Conservation (phyloP, 1,140 invertebrate species). For the Zaprionus lachaisei region DNA sequence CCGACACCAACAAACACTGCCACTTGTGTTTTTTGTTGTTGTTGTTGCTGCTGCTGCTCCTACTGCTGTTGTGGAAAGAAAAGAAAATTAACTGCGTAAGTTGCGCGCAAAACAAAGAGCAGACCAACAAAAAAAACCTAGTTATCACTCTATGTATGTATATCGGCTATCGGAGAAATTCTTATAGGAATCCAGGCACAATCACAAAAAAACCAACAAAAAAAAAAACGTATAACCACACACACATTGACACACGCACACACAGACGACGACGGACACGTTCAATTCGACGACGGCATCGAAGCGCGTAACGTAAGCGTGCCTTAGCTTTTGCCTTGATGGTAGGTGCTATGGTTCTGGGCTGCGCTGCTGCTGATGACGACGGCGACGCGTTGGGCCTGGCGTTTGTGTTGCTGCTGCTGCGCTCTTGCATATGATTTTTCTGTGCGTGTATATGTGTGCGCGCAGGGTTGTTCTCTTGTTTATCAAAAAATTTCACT, state of each 20-base stretch:
- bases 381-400: conserved; percentile 44
- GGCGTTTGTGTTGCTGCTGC: conserved; percentile 48
- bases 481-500: conserved; percentile 44
- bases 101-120: conserved; percentile 41
- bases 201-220: conserved; percentile 6
- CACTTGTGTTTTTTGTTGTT: conserved; percentile 49
- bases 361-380: conserved; percentile 25
- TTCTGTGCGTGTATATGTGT: conserved; percentile 26
- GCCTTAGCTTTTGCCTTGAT: conserved; percentile 32
- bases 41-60: conserved; percentile 40
- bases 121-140: conserved; percentile 34
- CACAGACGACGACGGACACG: neutral
- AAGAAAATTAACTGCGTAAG: conserved; percentile 49
- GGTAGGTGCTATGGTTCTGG: conserved; percentile 14
- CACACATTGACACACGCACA: conserved; percentile 19
- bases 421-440: conserved; percentile 53
- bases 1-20: conserved; percentile 55
- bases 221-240: conserved; percentile 9
- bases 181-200: conserved; percentile 45
- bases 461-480: conserved; percentile 47
- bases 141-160: conserved; percentile 18
- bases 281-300: conserved; percentile 39
- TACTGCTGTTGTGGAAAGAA: conserved; percentile 32
- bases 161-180: conserved; percentile 19
- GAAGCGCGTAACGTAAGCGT: conserved; percentile 49